Conservation (phyloP, 1,140 invertebrate genomes). For the Atta colombica region DNA sequence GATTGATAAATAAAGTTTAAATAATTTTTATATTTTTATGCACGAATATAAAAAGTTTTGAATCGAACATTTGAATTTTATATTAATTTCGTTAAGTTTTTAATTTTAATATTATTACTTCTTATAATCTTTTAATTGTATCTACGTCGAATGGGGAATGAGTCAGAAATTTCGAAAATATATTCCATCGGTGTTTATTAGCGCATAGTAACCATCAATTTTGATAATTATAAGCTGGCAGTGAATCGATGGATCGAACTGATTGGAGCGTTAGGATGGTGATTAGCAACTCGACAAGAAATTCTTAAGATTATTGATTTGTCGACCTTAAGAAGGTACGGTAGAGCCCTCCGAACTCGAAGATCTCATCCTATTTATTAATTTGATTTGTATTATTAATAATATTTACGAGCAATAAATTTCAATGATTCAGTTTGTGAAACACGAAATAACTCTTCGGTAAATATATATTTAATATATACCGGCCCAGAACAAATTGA, state of each 20-base stretch:
- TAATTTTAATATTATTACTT: neutral
- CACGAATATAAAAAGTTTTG: neutral
- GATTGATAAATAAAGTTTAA: neutral
- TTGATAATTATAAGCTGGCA: constrained; percentile 39
- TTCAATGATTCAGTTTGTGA: constrained; percentile 1
- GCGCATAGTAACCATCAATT: constrained; percentile 20
- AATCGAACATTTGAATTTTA: neutral
- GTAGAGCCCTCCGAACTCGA: neutral
- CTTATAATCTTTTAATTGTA: neutral
- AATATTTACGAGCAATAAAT: neutral
- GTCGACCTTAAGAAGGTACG: constrained; percentile 24
- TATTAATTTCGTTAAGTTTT: neutral
- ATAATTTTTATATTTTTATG: neutral
- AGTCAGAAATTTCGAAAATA: constrained; percentile 16
- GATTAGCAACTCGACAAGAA: constrained; percentile 37
- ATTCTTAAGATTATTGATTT: constrained; percentile 40
- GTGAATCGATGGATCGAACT: constrained; percentile 5
- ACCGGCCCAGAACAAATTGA: constrained; percentile 22
- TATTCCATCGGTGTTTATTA: too few relatives aligned
- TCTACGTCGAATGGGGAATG: neutral
- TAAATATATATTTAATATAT: neutral
- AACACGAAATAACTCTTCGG: neutral
- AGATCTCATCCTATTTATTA: constrained; percentile 34
- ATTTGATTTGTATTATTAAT: neutral
- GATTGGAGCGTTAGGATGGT: constrained; percentile 5